Evolutionary conservation across 2,888 invertebrate species (phyloP).

Genomic region (Polyommatus icarus): DNA sequence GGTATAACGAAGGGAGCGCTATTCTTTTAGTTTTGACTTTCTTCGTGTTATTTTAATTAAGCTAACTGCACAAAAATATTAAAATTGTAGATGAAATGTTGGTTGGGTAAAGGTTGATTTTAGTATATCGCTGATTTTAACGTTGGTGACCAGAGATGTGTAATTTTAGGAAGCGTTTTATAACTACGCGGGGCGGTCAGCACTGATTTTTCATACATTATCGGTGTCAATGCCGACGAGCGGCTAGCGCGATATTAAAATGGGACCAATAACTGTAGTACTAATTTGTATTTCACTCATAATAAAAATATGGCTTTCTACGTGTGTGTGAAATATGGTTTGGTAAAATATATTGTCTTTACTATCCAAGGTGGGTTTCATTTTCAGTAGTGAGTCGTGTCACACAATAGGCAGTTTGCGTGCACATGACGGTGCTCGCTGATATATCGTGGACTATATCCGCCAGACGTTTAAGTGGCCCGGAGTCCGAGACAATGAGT

Average conservation of each 20-base stretch:
- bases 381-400: neutral
- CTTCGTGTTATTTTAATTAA: neutral
- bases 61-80: neutral
- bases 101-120: neutral
- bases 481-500: constrained; percentile 30
- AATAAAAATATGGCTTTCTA: too few relatives aligned
- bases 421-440: neutral
- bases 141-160: too few relatives aligned
- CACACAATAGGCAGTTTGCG: constrained; percentile 14
- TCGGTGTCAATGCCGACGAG: too few relatives aligned
- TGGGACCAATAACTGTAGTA: too few relatives aligned
- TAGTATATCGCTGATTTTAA: neutral
- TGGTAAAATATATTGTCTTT: too few relatives aligned
- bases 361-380: neutral
- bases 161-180: neutral
- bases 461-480: constrained; percentile 23
- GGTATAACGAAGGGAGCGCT: constrained; percentile 7
- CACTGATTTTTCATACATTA: too few relatives aligned
- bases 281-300: too few relatives aligned
- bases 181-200: neutral
- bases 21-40: neutral
- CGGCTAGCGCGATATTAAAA: too few relatives aligned
- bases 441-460: constrained; percentile 17
- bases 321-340: too few relatives aligned
- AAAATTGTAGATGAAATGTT: neutral